Percentiles rank a stretch among this genome's conserved stretches.
Evolutionary conservation across 2,113 vertebrate species (phyloP).

Genomic region (Chloroceryle aenea): DNA sequence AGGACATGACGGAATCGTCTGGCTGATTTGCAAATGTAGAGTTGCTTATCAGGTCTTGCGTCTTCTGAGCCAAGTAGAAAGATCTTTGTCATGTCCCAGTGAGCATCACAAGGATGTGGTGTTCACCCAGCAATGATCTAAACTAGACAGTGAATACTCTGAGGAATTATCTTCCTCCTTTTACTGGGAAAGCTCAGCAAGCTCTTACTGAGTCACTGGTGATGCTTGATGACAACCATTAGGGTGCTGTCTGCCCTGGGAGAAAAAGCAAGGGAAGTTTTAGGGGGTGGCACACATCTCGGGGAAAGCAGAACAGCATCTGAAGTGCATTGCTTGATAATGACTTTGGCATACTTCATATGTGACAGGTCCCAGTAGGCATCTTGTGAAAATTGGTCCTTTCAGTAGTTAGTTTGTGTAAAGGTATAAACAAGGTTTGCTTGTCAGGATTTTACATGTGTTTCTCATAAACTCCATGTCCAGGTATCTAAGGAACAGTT

Average conservation of each 20-base stretch:
- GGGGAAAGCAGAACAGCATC: neutral
- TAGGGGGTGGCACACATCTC: neutral
- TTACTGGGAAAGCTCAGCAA: neutral
- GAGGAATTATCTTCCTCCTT: neutral
- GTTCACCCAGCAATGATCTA: neutral
- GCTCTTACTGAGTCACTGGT: neutral
- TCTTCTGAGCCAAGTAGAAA: neutral
- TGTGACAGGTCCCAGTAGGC: neutral
- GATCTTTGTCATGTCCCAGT: neutral
- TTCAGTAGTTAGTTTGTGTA: slow-evolving; percentile 59
- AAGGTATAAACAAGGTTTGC: slow-evolving; percentile 51
- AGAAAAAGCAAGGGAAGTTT: neutral
- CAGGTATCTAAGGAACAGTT: slow-evolving; percentile 67
- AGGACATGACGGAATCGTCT: neutral
- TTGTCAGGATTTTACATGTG: slow-evolving; percentile 58
- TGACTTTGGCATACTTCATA: neutral
- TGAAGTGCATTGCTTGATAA: neutral
- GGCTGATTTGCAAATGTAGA: neutral
- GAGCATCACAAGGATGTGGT: neutral
- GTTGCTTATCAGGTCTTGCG: neutral
- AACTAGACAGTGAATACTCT: neutral
- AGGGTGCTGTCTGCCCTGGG: neutral
- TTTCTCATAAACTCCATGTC: slow-evolving; percentile 59
- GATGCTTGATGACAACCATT: neutral
- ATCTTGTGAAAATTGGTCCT: slow-evolving; percentile 37